Evolutionary conservation across 1,140 invertebrate genomes (phyloP), one percentile per base, ranked within the genome.

Genomic region (Pseudomyrmex gracilis): DNA sequence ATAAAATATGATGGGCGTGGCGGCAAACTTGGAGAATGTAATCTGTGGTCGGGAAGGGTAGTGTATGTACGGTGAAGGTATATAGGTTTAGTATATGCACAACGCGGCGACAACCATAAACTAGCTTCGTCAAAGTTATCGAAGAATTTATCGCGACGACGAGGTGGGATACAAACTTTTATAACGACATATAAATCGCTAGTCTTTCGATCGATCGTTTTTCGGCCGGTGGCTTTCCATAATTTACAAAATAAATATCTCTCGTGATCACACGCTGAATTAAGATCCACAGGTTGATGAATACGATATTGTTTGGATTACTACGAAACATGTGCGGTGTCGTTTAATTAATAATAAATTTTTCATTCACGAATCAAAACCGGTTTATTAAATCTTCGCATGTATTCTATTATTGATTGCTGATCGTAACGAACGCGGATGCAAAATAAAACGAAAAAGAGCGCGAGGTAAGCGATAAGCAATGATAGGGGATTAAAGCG

Each of bases 1-100:
- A 85, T 87, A 85, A 87, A 87, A 85, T 85, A 85, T 49, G 82
- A 82, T 73, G 45, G 85, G 70, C 73, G 60, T n/a, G 49, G 22
- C 17, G 8, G 47, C 68, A 85, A 76, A 85, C 55, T 53, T 67
- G 12, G 10, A 80, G 34, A 34, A 5, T 34, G 34, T 34, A 34
- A 34, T 34, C 22, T 60, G 12, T 15, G 22, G 45, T 22, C 17
- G 8, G 58, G 58, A 12, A 15, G 8, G 12, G 24, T 2, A 78
- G 53, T 13, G 51, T 15, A 22, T 17, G 66, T n/a, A 34, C 34
- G 34, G 34, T 7, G 34, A 7, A 7, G 34, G 34, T 34, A 34
- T 34, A 34, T 5, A 5, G 34, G 34, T 0, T 34, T 34, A 34
- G 20, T 60, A 57, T 24, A 78, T 73, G 43, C 49, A 7, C 34